phyloP scores from a whole-genome alignment of 2,888 invertebrate genomes.

The Drosophila subsilvestris region DNA sequence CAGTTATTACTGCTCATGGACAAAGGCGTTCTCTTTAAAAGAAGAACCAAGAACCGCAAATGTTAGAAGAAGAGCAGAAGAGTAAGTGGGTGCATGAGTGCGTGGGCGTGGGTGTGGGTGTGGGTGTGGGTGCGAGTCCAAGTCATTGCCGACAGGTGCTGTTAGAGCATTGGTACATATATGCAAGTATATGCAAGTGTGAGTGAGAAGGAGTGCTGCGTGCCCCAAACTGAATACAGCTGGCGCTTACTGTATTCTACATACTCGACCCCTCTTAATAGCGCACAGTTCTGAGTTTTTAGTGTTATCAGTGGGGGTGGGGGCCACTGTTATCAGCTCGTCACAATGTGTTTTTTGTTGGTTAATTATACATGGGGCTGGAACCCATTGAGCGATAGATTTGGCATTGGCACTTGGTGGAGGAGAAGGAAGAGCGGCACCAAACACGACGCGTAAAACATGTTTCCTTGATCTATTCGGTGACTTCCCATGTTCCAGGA shows the following conservation, averaged over 20 bases:
- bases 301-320: constrained; percentile 17
- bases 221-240: constrained; percentile 5
- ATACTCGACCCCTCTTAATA: neutral
- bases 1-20: constrained; percentile 52
- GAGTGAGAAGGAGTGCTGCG: neutral
- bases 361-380: constrained; percentile 41
- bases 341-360: constrained; percentile 15
- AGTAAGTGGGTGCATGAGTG: constrained; percentile 10
- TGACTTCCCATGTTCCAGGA: too few species aligned
- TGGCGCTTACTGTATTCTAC: neutral
- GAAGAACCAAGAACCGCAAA: constrained; percentile 15
- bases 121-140: neutral
- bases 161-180: neutral
- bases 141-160: neutral
- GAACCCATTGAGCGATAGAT: constrained; percentile 36
- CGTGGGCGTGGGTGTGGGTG: neutral
- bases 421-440: too few species aligned
- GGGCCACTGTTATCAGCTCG: constrained; percentile 28
- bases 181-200: too few species aligned
- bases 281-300: constrained; percentile 1
- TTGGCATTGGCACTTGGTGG: constrained; percentile 17
- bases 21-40: constrained; percentile 20
- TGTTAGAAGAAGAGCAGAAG: neutral
- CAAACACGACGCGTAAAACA: too few species aligned
- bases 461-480: too few species aligned